phyloP scores from a whole-genome alignment of 2,113 vertebrate genomes.

The Barnardius zonarius region DNA sequence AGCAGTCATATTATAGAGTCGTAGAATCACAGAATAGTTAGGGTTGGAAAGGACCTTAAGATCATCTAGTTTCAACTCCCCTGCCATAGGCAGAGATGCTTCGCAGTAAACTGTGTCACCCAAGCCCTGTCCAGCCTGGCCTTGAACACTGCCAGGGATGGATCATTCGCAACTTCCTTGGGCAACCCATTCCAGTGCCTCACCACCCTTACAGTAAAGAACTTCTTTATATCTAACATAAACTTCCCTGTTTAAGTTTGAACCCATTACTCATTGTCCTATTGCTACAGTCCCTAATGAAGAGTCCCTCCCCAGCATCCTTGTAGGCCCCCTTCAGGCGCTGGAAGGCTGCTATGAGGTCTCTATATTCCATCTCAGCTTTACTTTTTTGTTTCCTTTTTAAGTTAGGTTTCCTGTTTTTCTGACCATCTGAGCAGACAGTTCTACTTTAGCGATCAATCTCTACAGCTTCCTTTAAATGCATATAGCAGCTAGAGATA shows the following conservation, averaged over 20 bases:
- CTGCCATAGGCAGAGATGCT: background rate
- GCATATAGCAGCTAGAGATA: background rate
- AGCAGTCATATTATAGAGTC: background rate
- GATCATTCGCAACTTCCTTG: background rate
- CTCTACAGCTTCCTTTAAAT: background rate
- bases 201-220: background rate
- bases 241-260: background rate
- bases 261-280: background rate
- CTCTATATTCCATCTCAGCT: background rate
- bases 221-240: background rate
- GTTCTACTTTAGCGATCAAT: background rate
- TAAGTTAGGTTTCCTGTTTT: background rate
- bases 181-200: background rate
- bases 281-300: background rate
- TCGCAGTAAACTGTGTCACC: background rate
- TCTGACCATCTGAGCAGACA: background rate
- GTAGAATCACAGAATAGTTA: background rate
- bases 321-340: background rate
- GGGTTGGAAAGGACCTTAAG: background rate
- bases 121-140: background rate
- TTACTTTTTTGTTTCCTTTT: background rate
- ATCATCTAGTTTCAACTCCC: background rate
- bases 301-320: background rate
- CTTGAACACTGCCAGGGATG: background rate
- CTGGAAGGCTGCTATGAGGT: background rate